A percentile compares a stretch with the other conserved stretches of the same genome.
Evolutionary conservation across 1,140 invertebrate species (phyloP).

Genomic region (Telenomus remus): DNA sequence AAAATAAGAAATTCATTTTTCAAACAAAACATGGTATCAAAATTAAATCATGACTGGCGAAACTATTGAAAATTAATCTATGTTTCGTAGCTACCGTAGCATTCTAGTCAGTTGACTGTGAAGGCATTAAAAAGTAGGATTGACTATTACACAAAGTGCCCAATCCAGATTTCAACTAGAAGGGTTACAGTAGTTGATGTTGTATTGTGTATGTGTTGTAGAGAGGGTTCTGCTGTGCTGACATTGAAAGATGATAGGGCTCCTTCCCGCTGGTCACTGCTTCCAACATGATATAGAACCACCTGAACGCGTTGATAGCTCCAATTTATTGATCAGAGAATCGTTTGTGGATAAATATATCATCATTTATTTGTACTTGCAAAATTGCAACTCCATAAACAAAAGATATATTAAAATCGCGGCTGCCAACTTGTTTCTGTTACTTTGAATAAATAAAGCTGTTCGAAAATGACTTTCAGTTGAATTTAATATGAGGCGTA

Average conservation of each 20-base stretch:
- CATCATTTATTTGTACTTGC: too few relatives aligned
- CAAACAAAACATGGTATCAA: too few relatives aligned
- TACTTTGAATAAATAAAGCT: too few relatives aligned
- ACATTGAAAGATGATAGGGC: constrained; percentile 70
- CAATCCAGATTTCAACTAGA: constrained; percentile 29
- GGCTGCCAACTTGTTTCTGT: too few relatives aligned
- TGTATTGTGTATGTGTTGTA: constrained; percentile 49
- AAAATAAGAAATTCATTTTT: too few relatives aligned
- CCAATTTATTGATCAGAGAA: constrained; percentile 64
- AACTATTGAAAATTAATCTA: too few relatives aligned
- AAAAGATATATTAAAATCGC: too few relatives aligned
- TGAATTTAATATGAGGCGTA: neutral
- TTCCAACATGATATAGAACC: constrained; percentile 74
- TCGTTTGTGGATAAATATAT: too few relatives aligned
- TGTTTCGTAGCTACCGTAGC: too few relatives aligned
- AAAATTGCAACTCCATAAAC: too few relatives aligned
- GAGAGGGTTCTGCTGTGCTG: constrained; percentile 62
- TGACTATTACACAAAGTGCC: constrained; percentile 61
- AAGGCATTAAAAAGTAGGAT: constrained; percentile 61
- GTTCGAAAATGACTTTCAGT: too few relatives aligned
- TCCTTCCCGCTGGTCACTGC: constrained; percentile 65
- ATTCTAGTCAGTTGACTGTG: neutral
- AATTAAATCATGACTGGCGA: too few relatives aligned
- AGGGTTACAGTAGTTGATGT: constrained; percentile 50
- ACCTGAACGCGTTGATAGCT: constrained; percentile 73